Base-by-base conservation (phyloP, 2,113 vertebrate genomes). In the Rhinoderma darwinii region DNA sequence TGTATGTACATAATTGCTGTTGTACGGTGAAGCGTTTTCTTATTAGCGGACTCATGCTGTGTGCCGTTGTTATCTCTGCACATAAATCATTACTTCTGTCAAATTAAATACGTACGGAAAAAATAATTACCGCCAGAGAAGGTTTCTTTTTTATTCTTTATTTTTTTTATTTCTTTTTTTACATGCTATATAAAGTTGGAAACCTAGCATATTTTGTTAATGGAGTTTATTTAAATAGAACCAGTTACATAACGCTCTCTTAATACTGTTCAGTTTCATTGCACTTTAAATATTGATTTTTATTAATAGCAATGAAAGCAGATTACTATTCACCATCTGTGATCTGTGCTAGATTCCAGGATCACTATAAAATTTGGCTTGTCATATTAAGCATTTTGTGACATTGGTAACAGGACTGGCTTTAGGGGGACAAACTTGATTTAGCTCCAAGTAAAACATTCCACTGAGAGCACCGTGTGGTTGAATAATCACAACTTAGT, bases 31-130 rank as follows among this genome's bases (percentile, higher is more conserved):
- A 76, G 72, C 35, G n/a, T 54, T 44, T 30, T 25, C 83, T 41
- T 76, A 84, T 84, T 84, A 84, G 51, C 47, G 83, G 72, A 5
- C 50, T 14, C 83, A 32, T 18, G 54, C 72, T 43, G 72, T 27
- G 72, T 25, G 1, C 22, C 27, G 73, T 35, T 18, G 47, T 37
- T 47, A 54, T 76, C 68, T 76, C 35, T 63, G 39, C 22, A 75
- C 70, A 75, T 75, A 61, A 84, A 76, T 76, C 50, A 76, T 84
- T 76, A 56, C 56, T 76, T 84, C 72, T 76, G 50, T 76, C 44
- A 56, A 84, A 84, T 84, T 73, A 84, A 74, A 54, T 27, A n/a
- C 61, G 37, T 61, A 75, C 61, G 59, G 83, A 75, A 54, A 84
- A 84, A 76, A 75, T 84, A 84, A 84, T 73, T 75, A 61, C 68